A percentile compares a stretch with the other conserved stretches of the same genome.
Evolutionary conservation across 23 tunicate genomes (phyloP).

Genomic region (Diplosoma virens): DNA sequence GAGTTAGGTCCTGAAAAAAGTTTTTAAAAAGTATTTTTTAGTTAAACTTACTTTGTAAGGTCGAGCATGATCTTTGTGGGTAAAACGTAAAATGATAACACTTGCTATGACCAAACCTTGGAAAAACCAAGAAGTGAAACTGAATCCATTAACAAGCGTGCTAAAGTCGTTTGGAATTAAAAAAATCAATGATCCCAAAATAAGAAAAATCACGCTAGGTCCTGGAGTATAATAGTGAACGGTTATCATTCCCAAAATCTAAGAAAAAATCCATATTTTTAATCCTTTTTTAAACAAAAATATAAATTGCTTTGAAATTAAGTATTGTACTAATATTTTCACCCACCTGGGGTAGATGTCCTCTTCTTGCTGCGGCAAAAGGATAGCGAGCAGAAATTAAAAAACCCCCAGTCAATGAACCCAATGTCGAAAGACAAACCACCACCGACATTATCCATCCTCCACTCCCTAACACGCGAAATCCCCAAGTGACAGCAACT

Average conservation of each 20-base stretch:
- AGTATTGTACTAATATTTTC: not conserved
- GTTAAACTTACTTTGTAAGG: slow-evolving; percentile 63
- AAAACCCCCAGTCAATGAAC: slow-evolving; percentile 36
- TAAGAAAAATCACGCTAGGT: slow-evolving; percentile 26
- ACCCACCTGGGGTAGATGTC: slow-evolving; percentile 39
- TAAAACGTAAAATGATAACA: slow-evolving; percentile 52
- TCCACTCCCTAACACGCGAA: slow-evolving; percentile 15
- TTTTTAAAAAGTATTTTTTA: too few species aligned
- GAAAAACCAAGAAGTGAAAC: slow-evolving; percentile 73
- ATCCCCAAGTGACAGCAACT: slow-evolving; percentile 62
- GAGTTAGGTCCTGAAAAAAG: too few species aligned
- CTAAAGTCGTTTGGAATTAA: slow-evolving; percentile 62
- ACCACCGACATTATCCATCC: slow-evolving; percentile 49
- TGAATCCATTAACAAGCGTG: slow-evolving; percentile 44
- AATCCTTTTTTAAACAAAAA: too few species aligned
- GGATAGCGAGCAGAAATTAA: slow-evolving; percentile 45
- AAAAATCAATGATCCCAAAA: slow-evolving; percentile 7
- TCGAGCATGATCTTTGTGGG: slow-evolving; percentile 36
- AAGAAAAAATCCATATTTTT: not conserved
- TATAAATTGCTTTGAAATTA: not conserved
- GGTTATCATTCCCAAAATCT: slow-evolving; percentile 49
- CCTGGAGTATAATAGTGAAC: slow-evolving; percentile 51
- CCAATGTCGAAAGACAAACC: slow-evolving; percentile 51
- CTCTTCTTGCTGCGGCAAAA: slow-evolving; percentile 52
- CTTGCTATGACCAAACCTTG: slow-evolving; percentile 57